These are phyloP conservation scores for Epistrophella euchroma DNA, from an alignment of 2,888 invertebrate species.

Conservation along the genomic window DNA sequence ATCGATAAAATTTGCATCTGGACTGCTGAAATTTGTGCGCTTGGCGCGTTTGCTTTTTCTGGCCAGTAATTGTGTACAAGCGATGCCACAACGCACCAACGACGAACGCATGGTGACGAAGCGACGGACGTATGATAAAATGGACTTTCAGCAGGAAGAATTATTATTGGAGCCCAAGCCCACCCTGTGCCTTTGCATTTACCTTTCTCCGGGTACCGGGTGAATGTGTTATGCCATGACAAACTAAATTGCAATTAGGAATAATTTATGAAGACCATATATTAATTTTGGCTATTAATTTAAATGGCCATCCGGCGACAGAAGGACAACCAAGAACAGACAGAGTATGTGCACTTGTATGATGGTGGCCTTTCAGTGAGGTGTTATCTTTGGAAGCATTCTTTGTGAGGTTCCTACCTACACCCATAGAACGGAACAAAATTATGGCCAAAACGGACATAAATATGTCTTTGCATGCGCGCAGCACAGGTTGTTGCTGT, in stretches of 20 bases:
- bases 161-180: conserved; percentile 33
- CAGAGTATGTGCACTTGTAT: conserved; percentile 22
- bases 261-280: conserved; percentile 75
- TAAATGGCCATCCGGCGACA: conserved; percentile 72
- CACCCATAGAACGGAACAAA: conserved; percentile 53
- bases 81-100: not conserved
- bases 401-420: not conserved
- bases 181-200: conserved; percentile 47
- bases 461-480: conserved; percentile 64
- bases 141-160: conserved; percentile 16
- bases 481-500: conserved; percentile 64
- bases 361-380: conserved; percentile 41
- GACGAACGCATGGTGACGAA: not conserved
- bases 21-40: conserved; percentile 29
- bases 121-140: conserved; percentile 56
- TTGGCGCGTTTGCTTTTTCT: conserved; percentile 16
- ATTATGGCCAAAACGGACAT: conserved; percentile 68
- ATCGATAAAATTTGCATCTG: conserved; percentile 76
- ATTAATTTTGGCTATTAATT: conserved; percentile 75
- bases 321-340: conserved; percentile 30
- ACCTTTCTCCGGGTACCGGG: not conserved
- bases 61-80: conserved; percentile 23
- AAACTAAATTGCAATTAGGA: conserved; percentile 76
- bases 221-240: conserved; percentile 55
- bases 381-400: conserved; percentile 56